Evolutionary conservation across 2,797 vertebrate genomes (phyloP).

Genomic region (Tokudaia tokunoshimensis): DNA sequence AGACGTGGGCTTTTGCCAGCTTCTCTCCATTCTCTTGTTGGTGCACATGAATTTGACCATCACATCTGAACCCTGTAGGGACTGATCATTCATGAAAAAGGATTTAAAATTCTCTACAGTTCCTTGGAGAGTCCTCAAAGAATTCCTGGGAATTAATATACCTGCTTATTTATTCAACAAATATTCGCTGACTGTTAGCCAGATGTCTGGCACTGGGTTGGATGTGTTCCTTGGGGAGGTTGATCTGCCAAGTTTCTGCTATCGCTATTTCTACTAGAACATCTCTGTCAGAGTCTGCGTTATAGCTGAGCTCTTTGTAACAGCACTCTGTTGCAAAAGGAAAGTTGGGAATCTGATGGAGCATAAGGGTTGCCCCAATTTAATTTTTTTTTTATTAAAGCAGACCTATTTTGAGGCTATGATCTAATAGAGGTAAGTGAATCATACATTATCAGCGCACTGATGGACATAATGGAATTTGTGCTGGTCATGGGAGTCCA

Average conservation of each 20-base stretch:
- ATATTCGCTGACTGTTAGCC: slow-evolving; percentile 53
- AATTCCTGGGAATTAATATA: slow-evolving; percentile 68
- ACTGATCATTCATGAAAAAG: background rate
- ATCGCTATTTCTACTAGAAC: background rate
- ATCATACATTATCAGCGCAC: background rate
- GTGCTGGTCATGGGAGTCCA: background rate
- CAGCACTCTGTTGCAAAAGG: background rate
- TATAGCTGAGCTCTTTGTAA: background rate
- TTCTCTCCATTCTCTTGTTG: background rate
- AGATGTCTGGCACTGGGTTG: slow-evolving; percentile 62
- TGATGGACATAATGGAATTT: background rate
- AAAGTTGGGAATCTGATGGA: background rate
- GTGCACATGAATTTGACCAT: background rate
- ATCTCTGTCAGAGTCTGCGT: background rate
- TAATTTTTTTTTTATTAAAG: background rate
- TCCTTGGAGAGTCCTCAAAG: slow-evolving; percentile 42
- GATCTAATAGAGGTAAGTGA: background rate
- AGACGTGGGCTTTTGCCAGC: background rate
- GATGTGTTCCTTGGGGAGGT: slow-evolving; percentile 30
- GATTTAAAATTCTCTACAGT: slow-evolving; percentile 29
- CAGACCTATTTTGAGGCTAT: background rate
- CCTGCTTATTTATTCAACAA: slow-evolving; percentile 67
- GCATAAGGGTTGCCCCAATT: background rate
- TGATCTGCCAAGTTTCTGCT: slow-evolving; percentile 1
- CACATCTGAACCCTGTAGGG: background rate